Evolutionary conservation across 2,888 invertebrate species (phyloP), one percentile per base, ranked within the genome.

Genomic region (Melinopterus prodromus): DNA sequence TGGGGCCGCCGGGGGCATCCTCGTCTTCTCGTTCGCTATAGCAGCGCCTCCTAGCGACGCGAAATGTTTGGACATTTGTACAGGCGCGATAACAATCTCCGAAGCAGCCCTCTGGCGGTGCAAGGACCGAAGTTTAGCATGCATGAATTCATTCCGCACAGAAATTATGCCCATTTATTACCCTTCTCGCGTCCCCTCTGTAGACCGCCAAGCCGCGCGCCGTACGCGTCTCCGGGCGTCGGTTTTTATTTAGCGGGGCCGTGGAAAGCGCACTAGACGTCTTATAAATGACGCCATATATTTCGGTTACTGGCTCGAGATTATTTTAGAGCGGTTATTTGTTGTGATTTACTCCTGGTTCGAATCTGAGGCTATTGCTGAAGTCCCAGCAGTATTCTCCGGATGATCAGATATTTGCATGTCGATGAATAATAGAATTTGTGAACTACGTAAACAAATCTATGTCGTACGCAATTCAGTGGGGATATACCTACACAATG

Each of bases 151-250:
- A 74, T 78, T 69, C 75, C 70, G n/a, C 36, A 9, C 70, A 36
- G 70, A 78, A 78, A 78, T 78, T 78, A 78, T 74, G 74, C 70
- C 78, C 78, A 78, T 78, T 75, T 78, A 78, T 78, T 78, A 78
- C 75, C 72, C 26, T 26, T 26, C 26, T 26, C 26, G 36, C 77
- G 16, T 77, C 36, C 16, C 36, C 77, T 77, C 15, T 14, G 26
- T 37, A 9, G 26, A 16, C 36, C 69, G 69, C 16, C 2, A 14
- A 35, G 15, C 36, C 70, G 35, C 2, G 26, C 37, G 70, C 37
- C 77, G 70, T 77, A 70, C 77, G 12, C 37, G 35, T 76, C 77
- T 70, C 16, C 37, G 16, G 16, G 15, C 37, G 37, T 36, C 36
- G 6, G 16, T 9, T 53, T 38, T 70, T 77, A 77, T 77, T 70